Evolutionary conservation across 2,113 vertebrate genomes (phyloP).

Genomic region (Hemicordylus capensis): DNA sequence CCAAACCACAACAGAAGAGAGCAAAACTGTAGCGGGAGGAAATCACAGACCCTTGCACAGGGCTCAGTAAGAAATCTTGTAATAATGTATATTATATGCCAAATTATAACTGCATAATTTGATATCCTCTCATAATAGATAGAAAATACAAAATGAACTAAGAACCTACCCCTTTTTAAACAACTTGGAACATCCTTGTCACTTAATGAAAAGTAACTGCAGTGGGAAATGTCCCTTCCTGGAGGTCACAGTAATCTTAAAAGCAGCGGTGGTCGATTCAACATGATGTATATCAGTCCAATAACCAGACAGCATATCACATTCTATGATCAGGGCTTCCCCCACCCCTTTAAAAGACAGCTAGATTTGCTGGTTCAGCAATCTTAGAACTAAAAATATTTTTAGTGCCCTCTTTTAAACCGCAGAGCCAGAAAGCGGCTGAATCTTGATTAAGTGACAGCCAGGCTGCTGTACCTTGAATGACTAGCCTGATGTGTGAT

Average conservation of each 20-base stretch:
- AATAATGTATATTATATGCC: background rate
- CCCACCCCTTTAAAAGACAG: background rate
- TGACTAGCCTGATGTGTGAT: conserved; percentile 3
- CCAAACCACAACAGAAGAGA: no score
- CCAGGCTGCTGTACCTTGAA: conserved; percentile 41
- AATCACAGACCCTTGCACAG: no score
- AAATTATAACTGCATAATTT: background rate
- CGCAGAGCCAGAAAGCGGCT: conserved; percentile 28
- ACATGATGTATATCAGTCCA: conserved; percentile 13
- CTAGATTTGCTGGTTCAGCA: conserved; percentile 42
- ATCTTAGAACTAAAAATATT: conserved; percentile 26
- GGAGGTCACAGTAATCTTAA: conserved; percentile 41
- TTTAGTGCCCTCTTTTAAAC: conserved; percentile 46
- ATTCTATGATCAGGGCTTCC: conserved; percentile 32
- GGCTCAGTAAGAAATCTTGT: no score
- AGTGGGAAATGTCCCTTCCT: conserved; percentile 31
- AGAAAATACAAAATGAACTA: background rate
- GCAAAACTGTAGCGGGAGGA: no score
- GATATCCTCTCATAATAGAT: background rate
- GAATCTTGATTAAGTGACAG: conserved; percentile 52
- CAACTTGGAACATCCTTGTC: background rate
- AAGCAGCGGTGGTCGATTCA: conserved; percentile 28
- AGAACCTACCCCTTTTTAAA: background rate
- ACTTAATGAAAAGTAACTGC: conserved; percentile 23
- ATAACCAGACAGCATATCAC: conserved; percentile 2